These are phyloP conservation scores for Cyclargus thomasi DNA, from an alignment of 1,140 invertebrate species.

Conservation along the genomic window DNA sequence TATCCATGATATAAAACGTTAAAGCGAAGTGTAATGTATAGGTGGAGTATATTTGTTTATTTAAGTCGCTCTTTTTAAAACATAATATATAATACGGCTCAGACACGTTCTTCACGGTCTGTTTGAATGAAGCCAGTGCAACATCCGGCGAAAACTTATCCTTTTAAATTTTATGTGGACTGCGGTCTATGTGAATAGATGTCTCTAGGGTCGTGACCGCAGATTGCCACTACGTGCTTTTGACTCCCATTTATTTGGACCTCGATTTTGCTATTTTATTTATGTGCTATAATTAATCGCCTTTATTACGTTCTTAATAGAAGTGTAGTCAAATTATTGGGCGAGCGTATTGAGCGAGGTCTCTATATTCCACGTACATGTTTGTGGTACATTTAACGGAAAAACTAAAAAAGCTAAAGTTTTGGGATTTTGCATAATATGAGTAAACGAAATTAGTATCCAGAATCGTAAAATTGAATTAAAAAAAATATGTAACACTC, in stretches of 20 bases:
- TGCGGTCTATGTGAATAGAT: conserved; percentile 2
- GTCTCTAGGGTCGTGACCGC: background rate
- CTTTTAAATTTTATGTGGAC: background rate
- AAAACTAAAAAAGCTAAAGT: no score
- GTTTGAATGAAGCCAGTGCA: conserved; percentile 5
- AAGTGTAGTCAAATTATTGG: no score
- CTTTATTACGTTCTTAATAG: no score
- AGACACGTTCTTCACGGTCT: background rate
- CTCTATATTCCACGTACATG: no score
- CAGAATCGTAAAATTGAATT: no score
- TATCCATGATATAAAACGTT: no score
- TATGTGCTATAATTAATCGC: background rate
- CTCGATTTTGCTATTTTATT: background rate
- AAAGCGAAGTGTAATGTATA: no score
- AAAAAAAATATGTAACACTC: no score
- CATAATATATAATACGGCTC: background rate
- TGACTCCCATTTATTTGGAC: background rate
- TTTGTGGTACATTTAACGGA: no score
- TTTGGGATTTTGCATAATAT: no score
- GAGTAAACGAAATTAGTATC: no score
- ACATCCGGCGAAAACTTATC: conserved; percentile 10
- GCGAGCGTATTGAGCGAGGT: no score
- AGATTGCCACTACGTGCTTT: background rate
- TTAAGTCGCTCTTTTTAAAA: background rate
- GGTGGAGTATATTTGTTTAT: background rate